phyloP scores from a whole-genome alignment of 2,797 vertebrate genomes.

The Sebastes hubbsi region DNA sequence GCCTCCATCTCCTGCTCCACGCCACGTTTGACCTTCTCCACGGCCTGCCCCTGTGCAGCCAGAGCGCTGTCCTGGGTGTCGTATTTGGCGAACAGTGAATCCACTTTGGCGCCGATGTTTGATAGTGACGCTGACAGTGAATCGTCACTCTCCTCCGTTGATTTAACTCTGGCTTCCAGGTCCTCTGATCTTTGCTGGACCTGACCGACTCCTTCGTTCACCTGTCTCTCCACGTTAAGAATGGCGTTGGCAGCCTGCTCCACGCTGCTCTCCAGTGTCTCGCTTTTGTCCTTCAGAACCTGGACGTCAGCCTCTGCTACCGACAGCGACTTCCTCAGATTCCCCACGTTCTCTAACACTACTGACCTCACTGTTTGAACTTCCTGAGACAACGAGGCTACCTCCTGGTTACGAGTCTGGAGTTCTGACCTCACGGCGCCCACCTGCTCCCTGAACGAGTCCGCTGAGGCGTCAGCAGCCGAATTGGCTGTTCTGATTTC shows the following conservation, averaged over 20 bases:
- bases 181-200: slow-evolving; percentile 74
- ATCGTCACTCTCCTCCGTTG: slow-evolving; percentile 80
- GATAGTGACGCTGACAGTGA: slow-evolving; percentile 47
- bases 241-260: slow-evolving; percentile 64
- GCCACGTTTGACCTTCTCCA: slow-evolving; percentile 68
- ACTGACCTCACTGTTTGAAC: slow-evolving; percentile 85
- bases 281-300: slow-evolving; percentile 74
- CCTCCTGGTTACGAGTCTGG: slow-evolving; percentile 91
- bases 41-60: slow-evolving; percentile 58
- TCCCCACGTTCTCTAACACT: slow-evolving; percentile 75
- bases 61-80: slow-evolving; percentile 78
- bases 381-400: slow-evolving; percentile 87
- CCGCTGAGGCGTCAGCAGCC: slow-evolving; percentile 75
- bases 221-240: slow-evolving; percentile 65
- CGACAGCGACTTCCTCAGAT: slow-evolving; percentile 82
- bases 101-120: slow-evolving; percentile 76
- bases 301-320: slow-evolving; percentile 73
- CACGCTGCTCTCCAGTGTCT: slow-evolving; percentile 75
- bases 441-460: slow-evolving; percentile 86
- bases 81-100: slow-evolving; percentile 78
- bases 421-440: slow-evolving; percentile 87
- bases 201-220: slow-evolving; percentile 58
- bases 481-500: slow-evolving; percentile 79
- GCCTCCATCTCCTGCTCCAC: slow-evolving; percentile 79
- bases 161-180: slow-evolving; percentile 81